These are phyloP conservation scores for Graphium colonna DNA, from an alignment of 2,888 invertebrate species.

Conservation along the genomic window DNA sequence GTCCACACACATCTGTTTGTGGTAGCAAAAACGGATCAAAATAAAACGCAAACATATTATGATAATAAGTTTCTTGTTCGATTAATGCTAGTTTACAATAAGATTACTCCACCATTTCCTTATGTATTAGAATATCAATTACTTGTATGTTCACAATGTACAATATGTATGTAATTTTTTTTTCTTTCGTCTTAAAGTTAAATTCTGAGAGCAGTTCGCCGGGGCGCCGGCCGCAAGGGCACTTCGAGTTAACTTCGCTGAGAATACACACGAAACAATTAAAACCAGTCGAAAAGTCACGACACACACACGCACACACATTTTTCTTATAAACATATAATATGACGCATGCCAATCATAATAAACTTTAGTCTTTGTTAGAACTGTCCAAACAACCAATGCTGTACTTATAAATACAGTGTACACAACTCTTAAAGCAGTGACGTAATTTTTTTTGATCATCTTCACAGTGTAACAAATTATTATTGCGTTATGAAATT, in stretches of 20 bases:
- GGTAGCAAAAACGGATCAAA: slow-evolving; percentile 25
- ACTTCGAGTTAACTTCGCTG: slow-evolving; percentile 66
- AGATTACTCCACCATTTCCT: slow-evolving; percentile 73
- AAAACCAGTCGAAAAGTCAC: slow-evolving; percentile 38
- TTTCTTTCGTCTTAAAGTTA: slow-evolving; percentile 58
- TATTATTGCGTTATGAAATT: slow-evolving; percentile 9
- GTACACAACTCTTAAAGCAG: slow-evolving; percentile 21
- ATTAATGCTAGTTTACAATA: slow-evolving; percentile 78
- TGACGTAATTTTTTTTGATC: neutral
- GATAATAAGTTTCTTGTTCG: slow-evolving; percentile 80
- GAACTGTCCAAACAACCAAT: neutral
- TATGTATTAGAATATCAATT: slow-evolving; percentile 66
- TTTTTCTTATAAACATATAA: too few species aligned
- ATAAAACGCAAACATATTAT: slow-evolving; percentile 71
- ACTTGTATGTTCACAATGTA: slow-evolving; percentile 78
- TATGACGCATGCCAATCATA: too few species aligned
- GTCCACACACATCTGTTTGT: neutral
- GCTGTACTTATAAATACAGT: slow-evolving; percentile 13
- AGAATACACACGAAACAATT: slow-evolving; percentile 40
- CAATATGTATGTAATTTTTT: slow-evolving; percentile 61
- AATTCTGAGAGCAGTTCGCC: slow-evolving; percentile 71
- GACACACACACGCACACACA: slow-evolving; percentile 41
- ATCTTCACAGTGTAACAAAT: neutral
- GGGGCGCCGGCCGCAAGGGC: slow-evolving; percentile 73
- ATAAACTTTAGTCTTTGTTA: too few species aligned